Evolutionary conservation across 2,113 vertebrate genomes (phyloP), one percentile per base, ranked within the genome.

Genomic region (Potamarius usumacintae): DNA sequence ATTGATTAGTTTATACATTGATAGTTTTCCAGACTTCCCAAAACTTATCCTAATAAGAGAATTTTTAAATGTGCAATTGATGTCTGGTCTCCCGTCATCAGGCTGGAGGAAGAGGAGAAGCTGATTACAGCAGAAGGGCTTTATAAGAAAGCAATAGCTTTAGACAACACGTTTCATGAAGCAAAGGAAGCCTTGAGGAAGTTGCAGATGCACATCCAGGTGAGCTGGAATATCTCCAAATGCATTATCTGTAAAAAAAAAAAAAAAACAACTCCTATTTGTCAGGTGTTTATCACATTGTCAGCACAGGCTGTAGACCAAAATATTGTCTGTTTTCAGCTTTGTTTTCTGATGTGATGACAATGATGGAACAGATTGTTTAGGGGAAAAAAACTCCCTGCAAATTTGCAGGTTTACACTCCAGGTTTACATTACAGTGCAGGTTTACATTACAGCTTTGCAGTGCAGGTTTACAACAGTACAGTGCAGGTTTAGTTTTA

Each of bases 41-140:
- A 0, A 17, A 27, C 2, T 15, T 30, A 22, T 60, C 4, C n/a
- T 60, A 57, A 58, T 78, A 58, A 79, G 15, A 17, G 7, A 14
- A 30, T 57, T 30, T 80, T 80, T 57, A 57, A 55, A 79, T 57
- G 12, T 78, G 25, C 1, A 30, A 30, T 57, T 81, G 7, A 12
- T 48, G 18, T 62, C 20, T 82, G 30, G 5, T 62, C 34, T 60
- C 11, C 22, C 60, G 11, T 84, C 20, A 57, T 5, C 88, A 99
- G 98, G 90, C 94, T 99, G 82, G 97, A 99, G 93, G 97, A 98
- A 89, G 97, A 99, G 91, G 97, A 99, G 18, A 98, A 99, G 89
- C 94, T 98, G 10, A 91, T 97, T 69, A 99, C 97, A 90, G 98
- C 98, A 9, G 98, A 99, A 90, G 96, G 94, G 88, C 94, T 97